Base-by-base conservation (phyloP, 2,797 vertebrate genomes). In the Pantherophis vulpinus region DNA sequence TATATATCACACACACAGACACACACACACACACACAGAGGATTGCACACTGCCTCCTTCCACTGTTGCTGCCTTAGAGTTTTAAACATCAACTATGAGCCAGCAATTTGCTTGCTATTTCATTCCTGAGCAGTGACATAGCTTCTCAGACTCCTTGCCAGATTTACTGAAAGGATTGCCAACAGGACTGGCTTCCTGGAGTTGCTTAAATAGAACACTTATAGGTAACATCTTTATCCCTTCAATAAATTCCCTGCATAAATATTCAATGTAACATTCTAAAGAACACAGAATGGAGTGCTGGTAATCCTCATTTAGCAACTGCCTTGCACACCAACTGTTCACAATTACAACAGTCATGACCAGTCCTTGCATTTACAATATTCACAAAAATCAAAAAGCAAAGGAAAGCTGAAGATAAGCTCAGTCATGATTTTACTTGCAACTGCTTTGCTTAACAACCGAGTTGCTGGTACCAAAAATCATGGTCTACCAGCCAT, bases 21-120 rank as follows among this genome's bases (percentile, higher is more conserved):
- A 14, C 10, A 47, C 51, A 51, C 51, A 51, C 8, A 9, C 25
- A 47, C 59, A n/a, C 25, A 14, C 10, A 47, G 2, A 11, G 5
- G 29, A 25, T 54, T n/a, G 54, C 54, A 56, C 14, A 56, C 54
- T 29, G 7, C 25, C 54, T 54, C 32, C 37, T 27, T 12, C 37
- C 11, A 37, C 37, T 32, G 20, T 61, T 13, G 8, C 55, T 79
- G 29, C 89, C 89, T 32, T 70, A 42, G 83, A 74, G 14, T 47
- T 63, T 47, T 58, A 10, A 91, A 23, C 27, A 23, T 47, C 61
- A 59, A 51, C 60, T 87, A 27, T 91, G 6, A 51, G 2, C 16
- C 61, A 87, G 93, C 74, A 94, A 89, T 89, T 88, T 88, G 61
- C 63, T 91, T 88, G 42, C 63, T 79, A 10, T 74, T 86, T 1